phyloP scores from a whole-genome alignment of 2,888 invertebrate species.

The Cantharis lateralis region DNA sequence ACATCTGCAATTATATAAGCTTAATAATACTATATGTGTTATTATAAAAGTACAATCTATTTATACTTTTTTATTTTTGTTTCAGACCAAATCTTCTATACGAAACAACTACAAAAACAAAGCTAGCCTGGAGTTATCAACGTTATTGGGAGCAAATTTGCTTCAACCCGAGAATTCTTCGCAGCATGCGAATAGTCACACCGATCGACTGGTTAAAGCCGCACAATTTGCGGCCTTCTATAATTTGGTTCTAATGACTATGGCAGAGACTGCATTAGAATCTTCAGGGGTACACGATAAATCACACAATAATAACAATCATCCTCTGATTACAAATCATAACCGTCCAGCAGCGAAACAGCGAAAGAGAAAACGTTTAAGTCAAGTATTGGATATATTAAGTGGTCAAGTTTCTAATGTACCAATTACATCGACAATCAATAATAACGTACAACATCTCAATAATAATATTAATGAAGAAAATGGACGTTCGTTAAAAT shows the following conservation, averaged over 20 bases:
- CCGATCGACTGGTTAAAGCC: conserved; percentile 29
- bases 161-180: conserved; percentile 8
- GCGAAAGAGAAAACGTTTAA: conserved; percentile 78
- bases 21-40: too few relatives aligned
- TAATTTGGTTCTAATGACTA: conserved; percentile 68
- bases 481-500: conserved; percentile 43
- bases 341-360: conserved; percentile 68
- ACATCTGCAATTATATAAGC: too few relatives aligned
- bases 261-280: conserved; percentile 70
- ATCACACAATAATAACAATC: conserved; percentile 61
- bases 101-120: neutral
- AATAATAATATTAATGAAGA: conserved; percentile 50
- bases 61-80: neutral
- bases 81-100: conserved; percentile 14
- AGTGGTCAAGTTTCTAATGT: conserved; percentile 54
- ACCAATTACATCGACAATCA: conserved; percentile 49
- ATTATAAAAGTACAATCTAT: neutral
- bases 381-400: conserved; percentile 79
- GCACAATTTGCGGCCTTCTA: conserved; percentile 62
- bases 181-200: conserved; percentile 40
- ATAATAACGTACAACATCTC: conserved; percentile 57
- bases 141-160: conserved; percentile 10
- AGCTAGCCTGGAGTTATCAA: conserved; percentile 18
- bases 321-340: conserved; percentile 65
- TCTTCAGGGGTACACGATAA: conserved; percentile 56